phyloP scores from a whole-genome alignment of 2,113 vertebrate species.

The Puntigrus tetrazona region DNA sequence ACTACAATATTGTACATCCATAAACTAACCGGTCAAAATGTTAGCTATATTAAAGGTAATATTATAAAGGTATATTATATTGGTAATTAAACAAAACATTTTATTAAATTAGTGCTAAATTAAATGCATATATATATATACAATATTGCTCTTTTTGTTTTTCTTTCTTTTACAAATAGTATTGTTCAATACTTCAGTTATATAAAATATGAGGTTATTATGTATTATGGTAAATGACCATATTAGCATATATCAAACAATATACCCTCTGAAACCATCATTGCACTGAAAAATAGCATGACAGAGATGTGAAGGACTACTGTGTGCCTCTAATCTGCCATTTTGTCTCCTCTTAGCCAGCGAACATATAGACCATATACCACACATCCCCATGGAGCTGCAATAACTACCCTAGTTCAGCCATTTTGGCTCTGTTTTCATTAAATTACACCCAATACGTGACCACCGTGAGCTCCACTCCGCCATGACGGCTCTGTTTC shows the following conservation, averaged over 20 bases:
- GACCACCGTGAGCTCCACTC: background rate
- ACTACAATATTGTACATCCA: background rate
- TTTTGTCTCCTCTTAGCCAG: background rate
- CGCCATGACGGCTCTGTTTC: background rate
- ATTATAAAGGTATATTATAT: background rate
- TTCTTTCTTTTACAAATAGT: too few relatives aligned
- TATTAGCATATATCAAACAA: background rate
- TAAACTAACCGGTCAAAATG: background rate
- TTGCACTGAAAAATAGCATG: background rate
- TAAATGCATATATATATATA: too few relatives aligned
- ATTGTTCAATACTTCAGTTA: background rate
- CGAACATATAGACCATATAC: background rate
- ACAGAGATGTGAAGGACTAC: background rate
- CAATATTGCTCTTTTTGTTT: too few relatives aligned
- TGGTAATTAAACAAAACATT: background rate
- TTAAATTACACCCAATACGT: background rate
- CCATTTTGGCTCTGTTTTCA: slow-evolving; percentile 28
- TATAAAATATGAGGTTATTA: too few relatives aligned
- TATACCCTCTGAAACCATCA: background rate
- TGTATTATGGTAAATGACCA: too few relatives aligned
- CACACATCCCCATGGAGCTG: background rate
- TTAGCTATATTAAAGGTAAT: background rate
- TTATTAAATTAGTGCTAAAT: background rate
- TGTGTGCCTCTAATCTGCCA: background rate
- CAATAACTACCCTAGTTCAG: background rate